Conservation (phyloP, 2,113 vertebrate species). For the Triplophysa rosa region DNA sequence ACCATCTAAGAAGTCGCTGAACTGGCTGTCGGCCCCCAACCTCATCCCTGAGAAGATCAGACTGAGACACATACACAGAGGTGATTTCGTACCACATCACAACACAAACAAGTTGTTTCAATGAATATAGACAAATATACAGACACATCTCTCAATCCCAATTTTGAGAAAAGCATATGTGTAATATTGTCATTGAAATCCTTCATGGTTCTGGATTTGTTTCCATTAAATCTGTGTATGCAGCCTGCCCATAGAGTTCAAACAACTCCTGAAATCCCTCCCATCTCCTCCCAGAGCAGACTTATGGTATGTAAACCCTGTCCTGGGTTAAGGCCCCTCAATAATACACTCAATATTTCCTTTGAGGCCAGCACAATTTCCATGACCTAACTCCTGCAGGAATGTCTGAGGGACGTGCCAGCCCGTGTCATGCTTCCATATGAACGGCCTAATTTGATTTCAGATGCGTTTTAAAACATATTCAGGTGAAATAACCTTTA, state of each 20-base stretch:
- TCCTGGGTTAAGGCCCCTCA: slow-evolving; percentile 53
- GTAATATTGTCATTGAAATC: neutral
- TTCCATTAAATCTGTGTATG: neutral
- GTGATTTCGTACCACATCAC: neutral
- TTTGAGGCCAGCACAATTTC: slow-evolving; percentile 55
- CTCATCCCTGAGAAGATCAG: slow-evolving; percentile 97
- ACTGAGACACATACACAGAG: slow-evolving; percentile 69
- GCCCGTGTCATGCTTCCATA: slow-evolving; percentile 56
- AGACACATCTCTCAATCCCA: too few species aligned
- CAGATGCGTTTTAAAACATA: slow-evolving; percentile 29
- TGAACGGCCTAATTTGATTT: slow-evolving; percentile 42
- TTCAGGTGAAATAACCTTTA: slow-evolving; percentile 44
- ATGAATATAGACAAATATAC: too few species aligned
- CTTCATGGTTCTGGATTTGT: neutral
- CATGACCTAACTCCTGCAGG: slow-evolving; percentile 59
- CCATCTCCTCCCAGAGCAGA: slow-evolving; percentile 45
- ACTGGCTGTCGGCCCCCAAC: slow-evolving; percentile 94
- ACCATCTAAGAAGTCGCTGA: slow-evolving; percentile 97
- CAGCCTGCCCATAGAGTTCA: neutral
- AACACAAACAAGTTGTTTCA: neutral
- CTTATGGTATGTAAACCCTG: slow-evolving; percentile 54
- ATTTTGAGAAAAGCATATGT: slow-evolving; percentile 11
- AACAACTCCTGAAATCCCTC: slow-evolving; percentile 8
- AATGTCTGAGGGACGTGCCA: slow-evolving; percentile 57
- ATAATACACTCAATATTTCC: slow-evolving; percentile 49